phyloP scores from a whole-genome alignment of 2,113 vertebrate species.

The Sminthopsis crassicaudata region DNA sequence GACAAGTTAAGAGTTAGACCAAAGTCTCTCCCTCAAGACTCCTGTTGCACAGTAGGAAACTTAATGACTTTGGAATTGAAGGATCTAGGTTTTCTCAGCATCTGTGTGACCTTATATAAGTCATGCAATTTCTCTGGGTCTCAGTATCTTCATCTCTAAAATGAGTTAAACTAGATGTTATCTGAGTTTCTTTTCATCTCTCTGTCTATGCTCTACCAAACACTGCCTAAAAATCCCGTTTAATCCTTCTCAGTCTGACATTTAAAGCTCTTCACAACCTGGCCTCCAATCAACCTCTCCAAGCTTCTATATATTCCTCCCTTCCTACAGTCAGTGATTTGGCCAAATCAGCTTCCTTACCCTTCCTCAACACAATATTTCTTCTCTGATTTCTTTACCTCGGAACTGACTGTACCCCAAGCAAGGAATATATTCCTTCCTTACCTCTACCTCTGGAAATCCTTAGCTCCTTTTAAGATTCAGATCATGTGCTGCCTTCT shows the following conservation, averaged over 20 bases:
- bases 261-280: not conserved
- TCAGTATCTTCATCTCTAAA: not conserved
- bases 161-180: not conserved
- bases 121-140: not conserved
- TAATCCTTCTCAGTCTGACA: not conserved
- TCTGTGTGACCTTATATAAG: not conserved
- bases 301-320: not conserved
- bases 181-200: not conserved
- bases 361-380: not conserved
- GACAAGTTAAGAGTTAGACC: not conserved
- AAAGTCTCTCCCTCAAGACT: not conserved
- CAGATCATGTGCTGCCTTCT: not conserved
- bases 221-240: not conserved
- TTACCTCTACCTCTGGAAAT: not conserved
- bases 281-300: not conserved
- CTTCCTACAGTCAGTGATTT: not conserved
- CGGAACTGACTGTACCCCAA: not conserved
- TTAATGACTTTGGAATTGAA: not conserved
- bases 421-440: not conserved
- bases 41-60: not conserved
- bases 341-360: not conserved
- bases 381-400: not conserved
- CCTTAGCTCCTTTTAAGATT: not conserved
- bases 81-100: not conserved
- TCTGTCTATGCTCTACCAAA: not conserved